phyloP scores from a whole-genome alignment of 1,140 invertebrate species.

The Drosophila sechellia region DNA sequence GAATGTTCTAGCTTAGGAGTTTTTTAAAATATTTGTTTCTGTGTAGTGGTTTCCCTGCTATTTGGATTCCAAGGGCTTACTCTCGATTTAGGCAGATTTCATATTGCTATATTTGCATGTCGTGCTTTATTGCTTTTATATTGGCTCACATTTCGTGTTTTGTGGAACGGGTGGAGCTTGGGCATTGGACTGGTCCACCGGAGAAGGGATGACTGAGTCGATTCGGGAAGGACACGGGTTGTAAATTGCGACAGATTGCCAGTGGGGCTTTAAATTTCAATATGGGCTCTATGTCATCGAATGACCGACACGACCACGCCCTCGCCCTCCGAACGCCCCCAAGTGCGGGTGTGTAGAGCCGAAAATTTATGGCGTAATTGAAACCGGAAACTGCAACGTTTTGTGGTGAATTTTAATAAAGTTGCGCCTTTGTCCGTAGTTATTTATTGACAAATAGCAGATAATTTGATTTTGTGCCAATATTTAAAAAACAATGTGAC shows the following conservation, averaged over 20 bases:
- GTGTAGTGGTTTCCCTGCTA: neutral
- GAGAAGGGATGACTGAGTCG: conserved; percentile 22
- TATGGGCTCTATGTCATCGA: conserved; percentile 66
- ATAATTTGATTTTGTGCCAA: conserved; percentile 81
- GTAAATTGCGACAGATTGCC: conserved; percentile 80
- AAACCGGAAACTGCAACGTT: conserved; percentile 79
- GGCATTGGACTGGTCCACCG: neutral
- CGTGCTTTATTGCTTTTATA: conserved; percentile 76
- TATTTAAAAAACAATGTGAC: conserved; percentile 73
- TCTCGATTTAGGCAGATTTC: conserved; percentile 55
- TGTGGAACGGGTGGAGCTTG: conserved; percentile 2
- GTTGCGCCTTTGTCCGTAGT: conserved; percentile 71
- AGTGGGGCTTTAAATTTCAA: conserved; percentile 80
- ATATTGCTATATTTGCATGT: conserved; percentile 54
- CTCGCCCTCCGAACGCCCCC: neutral
- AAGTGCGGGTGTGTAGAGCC: conserved; percentile 55
- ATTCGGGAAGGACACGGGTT: conserved; percentile 51
- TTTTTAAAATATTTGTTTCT: neutral
- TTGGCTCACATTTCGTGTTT: conserved; percentile 78
- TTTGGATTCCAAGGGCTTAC: conserved; percentile 28
- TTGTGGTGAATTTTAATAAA: conserved; percentile 83
- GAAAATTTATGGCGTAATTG: conserved; percentile 81
- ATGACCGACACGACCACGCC: conserved; percentile 18
- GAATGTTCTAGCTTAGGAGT: too few relatives aligned
- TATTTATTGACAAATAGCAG: conserved; percentile 82